Evolutionary conservation across 2,113 vertebrate genomes (phyloP).

Genomic region (Galbula dea): DNA sequence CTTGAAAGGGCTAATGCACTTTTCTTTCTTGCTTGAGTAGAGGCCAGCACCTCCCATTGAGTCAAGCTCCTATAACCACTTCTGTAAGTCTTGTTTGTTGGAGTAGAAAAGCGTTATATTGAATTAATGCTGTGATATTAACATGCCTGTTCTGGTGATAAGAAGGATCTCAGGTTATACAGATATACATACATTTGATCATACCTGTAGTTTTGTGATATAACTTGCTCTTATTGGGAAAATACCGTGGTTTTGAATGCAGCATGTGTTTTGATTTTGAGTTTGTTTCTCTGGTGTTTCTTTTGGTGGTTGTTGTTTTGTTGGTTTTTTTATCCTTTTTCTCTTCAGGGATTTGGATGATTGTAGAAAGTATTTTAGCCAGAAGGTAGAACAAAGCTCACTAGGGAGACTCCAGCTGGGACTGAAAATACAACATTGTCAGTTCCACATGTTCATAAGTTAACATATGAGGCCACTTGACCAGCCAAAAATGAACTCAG

Average conservation of each 20-base stretch:
- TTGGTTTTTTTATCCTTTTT: background rate
- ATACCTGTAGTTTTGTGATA: background rate
- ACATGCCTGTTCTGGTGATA: background rate
- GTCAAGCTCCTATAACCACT: background rate
- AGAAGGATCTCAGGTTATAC: background rate
- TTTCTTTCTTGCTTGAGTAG: background rate
- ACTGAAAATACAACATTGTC: background rate
- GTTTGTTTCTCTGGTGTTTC: too few species aligned
- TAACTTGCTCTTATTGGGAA: background rate
- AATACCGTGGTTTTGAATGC: background rate
- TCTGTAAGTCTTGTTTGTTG: background rate
- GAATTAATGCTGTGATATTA: background rate
- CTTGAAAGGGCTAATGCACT: background rate
- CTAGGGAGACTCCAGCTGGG: conserved; percentile 28
- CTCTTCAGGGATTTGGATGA: conserved; percentile 24
- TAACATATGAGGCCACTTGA: background rate
- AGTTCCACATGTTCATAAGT: background rate
- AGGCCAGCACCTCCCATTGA: background rate
- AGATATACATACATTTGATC: too few species aligned
- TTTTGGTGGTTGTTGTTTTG: background rate
- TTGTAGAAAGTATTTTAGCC: conserved; percentile 16
- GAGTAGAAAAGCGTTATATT: background rate
- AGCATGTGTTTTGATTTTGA: too few species aligned
- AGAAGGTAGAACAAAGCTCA: conserved; percentile 35
- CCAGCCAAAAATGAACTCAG: background rate